phyloP scores from a whole-genome alignment of 2,888 invertebrate species.

The Machimus atricapillus region DNA sequence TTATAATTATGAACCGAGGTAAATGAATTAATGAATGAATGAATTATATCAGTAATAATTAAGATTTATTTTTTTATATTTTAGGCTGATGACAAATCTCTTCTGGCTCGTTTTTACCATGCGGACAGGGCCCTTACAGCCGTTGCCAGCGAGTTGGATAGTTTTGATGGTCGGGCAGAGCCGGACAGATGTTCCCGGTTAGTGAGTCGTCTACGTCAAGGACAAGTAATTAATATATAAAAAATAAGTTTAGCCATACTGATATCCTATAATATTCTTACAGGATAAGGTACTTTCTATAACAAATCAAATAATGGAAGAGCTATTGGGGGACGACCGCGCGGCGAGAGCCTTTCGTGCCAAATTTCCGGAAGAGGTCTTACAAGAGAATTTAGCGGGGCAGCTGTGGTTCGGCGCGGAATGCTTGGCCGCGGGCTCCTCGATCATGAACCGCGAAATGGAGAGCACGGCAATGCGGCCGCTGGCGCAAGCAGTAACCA shows the following conservation, averaged over 20 bases:
- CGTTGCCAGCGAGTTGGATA: conserved; percentile 95
- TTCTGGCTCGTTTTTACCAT: conserved; percentile 96
- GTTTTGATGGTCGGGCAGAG: conserved; percentile 98
- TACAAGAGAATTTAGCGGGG: conserved; percentile 97
- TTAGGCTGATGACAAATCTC: conserved; percentile 90
- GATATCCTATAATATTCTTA: conserved; percentile 46
- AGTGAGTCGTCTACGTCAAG: conserved; percentile 92
- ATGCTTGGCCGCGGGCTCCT: conserved; percentile 97
- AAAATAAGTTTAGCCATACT: background rate
- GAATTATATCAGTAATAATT: background rate
- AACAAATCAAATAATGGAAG: conserved; percentile 95
- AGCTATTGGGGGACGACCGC: conserved; percentile 83
- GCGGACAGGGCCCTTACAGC: conserved; percentile 96
- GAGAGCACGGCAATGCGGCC: conserved; percentile 97
- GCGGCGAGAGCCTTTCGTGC: conserved; percentile 94
- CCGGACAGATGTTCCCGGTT: conserved; percentile 95
- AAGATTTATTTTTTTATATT: conserved; percentile 53
- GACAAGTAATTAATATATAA: conserved; percentile 69
- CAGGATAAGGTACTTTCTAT: conserved; percentile 89
- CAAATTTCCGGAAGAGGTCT: conserved; percentile 98
- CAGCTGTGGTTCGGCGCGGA: conserved; percentile 99
- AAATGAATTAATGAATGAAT: too few species aligned
- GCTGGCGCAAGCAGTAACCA: conserved; percentile 93
- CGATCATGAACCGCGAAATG: conserved; percentile 95
- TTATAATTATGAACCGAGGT: too few species aligned